Conservation (phyloP, 1,140 invertebrate species). For the Pararge aegeria region DNA sequence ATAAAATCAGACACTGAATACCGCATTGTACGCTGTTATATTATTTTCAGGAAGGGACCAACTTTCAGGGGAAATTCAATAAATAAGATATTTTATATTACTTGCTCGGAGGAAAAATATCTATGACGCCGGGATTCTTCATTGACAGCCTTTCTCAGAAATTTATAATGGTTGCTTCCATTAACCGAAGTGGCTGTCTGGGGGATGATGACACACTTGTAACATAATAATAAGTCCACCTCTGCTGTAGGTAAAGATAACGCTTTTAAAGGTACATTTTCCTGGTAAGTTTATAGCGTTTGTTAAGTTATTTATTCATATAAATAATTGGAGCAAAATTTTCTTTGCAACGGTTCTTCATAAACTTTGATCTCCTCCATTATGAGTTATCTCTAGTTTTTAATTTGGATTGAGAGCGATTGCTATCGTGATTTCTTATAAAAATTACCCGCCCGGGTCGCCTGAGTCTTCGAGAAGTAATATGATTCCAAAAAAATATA, state of each 20-base stretch:
- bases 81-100: slow-evolving; percentile 17
- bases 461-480: too few relatives aligned
- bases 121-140: slow-evolving; percentile 36
- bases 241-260: not conserved
- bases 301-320: too few relatives aligned
- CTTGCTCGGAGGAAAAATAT: slow-evolving; percentile 41
- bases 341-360: too few relatives aligned
- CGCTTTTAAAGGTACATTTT: not conserved
- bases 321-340: too few relatives aligned
- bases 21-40: not conserved
- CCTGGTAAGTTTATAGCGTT: not conserved
- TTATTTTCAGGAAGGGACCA: not conserved
- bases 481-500: too few relatives aligned
- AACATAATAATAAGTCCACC: slow-evolving; percentile 34
- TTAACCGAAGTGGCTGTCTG: slow-evolving; percentile 47
- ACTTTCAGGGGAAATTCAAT: slow-evolving; percentile 17
- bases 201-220: slow-evolving; percentile 38
- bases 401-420: too few relatives aligned
- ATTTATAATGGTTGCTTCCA: slow-evolving; percentile 63
- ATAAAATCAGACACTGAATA: not conserved
- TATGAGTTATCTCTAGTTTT: too few relatives aligned
- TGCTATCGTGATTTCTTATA: too few relatives aligned
- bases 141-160: slow-evolving; percentile 53
- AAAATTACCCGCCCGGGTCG: too few relatives aligned
- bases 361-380: too few relatives aligned